These are phyloP conservation scores for Physeter macrocephalus DNA, from an alignment of 2,113 vertebrate species.

Conservation along the genomic window DNA sequence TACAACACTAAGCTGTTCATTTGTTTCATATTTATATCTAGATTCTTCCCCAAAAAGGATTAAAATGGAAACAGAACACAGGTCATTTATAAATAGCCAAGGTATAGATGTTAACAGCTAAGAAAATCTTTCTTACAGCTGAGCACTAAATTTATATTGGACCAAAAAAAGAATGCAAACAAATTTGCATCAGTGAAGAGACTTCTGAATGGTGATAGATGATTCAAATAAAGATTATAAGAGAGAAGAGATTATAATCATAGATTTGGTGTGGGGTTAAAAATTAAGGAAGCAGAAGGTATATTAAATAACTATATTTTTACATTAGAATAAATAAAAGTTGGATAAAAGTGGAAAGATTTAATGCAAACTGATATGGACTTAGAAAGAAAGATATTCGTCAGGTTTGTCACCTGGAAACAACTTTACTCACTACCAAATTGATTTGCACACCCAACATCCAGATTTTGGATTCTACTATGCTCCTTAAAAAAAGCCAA, in stretches of 20 bases:
- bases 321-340: constrained; percentile 16
- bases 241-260: neutral
- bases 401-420: neutral
- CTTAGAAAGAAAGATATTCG: neutral
- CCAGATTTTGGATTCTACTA: neutral
- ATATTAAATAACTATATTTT: constrained; percentile 1
- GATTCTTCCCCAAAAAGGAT: neutral
- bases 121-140: constrained; percentile 37
- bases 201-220: neutral
- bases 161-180: constrained; percentile 22
- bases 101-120: neutral
- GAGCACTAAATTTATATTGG: constrained; percentile 23
- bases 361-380: constrained; percentile 8
- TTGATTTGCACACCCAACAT: neutral
- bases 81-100: constrained; percentile 25
- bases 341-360: constrained; percentile 1
- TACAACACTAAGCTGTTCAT: neutral
- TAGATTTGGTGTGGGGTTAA: neutral
- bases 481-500: neutral
- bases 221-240: constrained; percentile 18
- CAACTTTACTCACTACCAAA: neutral
- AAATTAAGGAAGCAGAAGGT: neutral
- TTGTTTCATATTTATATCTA: neutral
- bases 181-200: neutral
- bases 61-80: neutral